Conservation (phyloP, 2,113 vertebrate species). For the zebrafish (Danio rerio) region GRCz12tu NC_133196.1:18143001-18143500, state of each 20-base stretch:
- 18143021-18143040: no score
- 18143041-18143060: no score
- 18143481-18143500: slow-evolving; percentile 37
- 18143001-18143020: no score
- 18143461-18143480: neutral
- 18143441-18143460: slow-evolving; percentile 12
- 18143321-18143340: slow-evolving; percentile 46
- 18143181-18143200: neutral
- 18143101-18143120: no score
- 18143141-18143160: neutral
- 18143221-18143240: neutral
- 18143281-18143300: slow-evolving; percentile 12
- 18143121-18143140: no score
- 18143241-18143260: slow-evolving; percentile 13
- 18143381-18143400: slow-evolving; percentile 14
- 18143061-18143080: no score
- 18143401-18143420: slow-evolving; percentile 11
- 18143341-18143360: slow-evolving; percentile 9
- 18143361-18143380: slow-evolving; percentile 6
- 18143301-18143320: slow-evolving; percentile 26
- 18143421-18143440: slow-evolving; percentile 12
- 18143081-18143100: no score
- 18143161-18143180: neutral
- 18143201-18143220: no score
- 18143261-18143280: neutral